A percentile compares a stretch with the other conserved stretches of the same genome.
Evolutionary conservation across 2,888 invertebrate species (phyloP).

Genomic region (Autographa gamma): DNA sequence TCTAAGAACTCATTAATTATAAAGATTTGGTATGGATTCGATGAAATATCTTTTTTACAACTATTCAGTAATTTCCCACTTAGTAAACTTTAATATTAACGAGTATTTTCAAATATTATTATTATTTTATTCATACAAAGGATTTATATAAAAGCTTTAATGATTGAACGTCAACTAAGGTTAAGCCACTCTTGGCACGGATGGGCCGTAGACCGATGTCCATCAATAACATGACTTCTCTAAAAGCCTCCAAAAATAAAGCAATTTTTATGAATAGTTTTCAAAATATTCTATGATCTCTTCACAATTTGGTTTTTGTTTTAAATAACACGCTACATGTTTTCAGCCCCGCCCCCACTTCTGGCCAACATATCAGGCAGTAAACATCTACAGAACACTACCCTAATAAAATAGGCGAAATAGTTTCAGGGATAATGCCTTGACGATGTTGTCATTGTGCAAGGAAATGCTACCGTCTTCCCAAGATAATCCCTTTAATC

Average conservation of each 20-base stretch:
- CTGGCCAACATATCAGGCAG: neutral
- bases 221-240: neutral
- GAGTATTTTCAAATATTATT: too few species aligned
- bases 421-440: constrained; percentile 7
- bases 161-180: too few species aligned
- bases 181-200: too few species aligned
- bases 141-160: too few species aligned
- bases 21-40: neutral
- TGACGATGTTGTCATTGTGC: constrained; percentile 8
- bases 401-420: constrained; percentile 1
- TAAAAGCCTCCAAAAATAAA: neutral
- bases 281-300: neutral
- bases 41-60: neutral
- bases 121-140: too few species aligned
- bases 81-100: too few species aligned
- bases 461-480: constrained; percentile 5
- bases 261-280: too few species aligned
- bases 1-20: neutral
- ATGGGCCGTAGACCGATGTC: too few species aligned
- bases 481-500: constrained; percentile 8
- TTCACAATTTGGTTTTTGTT: neutral
- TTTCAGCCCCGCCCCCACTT: neutral
- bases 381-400: constrained; percentile 7
- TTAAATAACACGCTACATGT: neutral
- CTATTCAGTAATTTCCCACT: too few species aligned